Percentiles rank a stretch among this genome's conserved stretches.
phyloP scores from a whole-genome alignment of 2,888 invertebrate genomes.

The Agriopis marginaria region DNA sequence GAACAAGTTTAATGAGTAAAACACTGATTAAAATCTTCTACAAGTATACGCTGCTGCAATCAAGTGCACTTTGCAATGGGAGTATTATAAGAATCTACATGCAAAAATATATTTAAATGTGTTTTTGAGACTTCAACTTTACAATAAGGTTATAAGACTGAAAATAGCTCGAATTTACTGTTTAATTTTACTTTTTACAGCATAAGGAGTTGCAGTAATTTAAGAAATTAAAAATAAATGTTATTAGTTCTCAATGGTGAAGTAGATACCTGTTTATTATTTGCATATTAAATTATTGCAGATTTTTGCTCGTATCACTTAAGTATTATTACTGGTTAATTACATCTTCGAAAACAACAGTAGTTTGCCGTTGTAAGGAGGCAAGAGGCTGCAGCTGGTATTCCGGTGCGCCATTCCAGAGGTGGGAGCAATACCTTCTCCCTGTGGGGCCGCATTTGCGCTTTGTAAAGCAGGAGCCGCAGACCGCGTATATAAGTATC shows the following conservation, averaged over 20 bases:
- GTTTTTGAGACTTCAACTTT: neutral
- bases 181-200: neutral
- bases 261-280: constrained; percentile 2
- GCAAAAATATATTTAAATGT: neutral
- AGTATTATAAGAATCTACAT: constrained; percentile 2
- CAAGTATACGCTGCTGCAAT: constrained; percentile 8
- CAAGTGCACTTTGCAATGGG: constrained; percentile 13
- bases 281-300: constrained; percentile 18
- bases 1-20: constrained; percentile 17
- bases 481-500: too few relatives aligned
- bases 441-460: too few relatives aligned
- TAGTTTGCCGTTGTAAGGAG: too few relatives aligned
- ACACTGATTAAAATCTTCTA: constrained; percentile 20
- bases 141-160: constrained; percentile 2
- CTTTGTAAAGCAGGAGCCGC: too few relatives aligned
- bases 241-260: constrained; percentile 20
- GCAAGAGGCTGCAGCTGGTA: too few relatives aligned
- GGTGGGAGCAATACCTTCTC: too few relatives aligned
- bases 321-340: neutral
- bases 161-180: neutral
- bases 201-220: constrained; percentile 3
- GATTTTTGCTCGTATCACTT: neutral
- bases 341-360: neutral
- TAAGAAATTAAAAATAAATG: constrained; percentile 31
- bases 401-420: too few relatives aligned